Percentiles rank a stretch among this genome's conserved stretches.
Conservation (phyloP, 2,113 vertebrate species). For the Calypte anna region DNA sequence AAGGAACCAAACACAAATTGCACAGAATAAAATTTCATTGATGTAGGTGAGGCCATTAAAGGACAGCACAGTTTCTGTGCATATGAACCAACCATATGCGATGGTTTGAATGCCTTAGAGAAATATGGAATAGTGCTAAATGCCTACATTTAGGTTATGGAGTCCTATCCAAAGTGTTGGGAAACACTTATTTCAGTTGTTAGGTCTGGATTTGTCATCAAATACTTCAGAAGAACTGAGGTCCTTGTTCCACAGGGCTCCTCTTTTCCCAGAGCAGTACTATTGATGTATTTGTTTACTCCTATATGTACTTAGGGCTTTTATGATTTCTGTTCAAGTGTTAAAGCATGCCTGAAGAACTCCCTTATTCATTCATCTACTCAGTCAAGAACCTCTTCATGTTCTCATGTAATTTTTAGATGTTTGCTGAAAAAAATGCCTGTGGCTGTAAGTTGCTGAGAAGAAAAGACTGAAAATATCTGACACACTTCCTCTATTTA, state of each 20-base stretch:
- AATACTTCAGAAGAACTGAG: background rate
- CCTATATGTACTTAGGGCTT: background rate
- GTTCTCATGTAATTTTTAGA: background rate
- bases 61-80: background rate
- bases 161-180: accelerated
- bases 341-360: background rate
- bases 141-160: background rate
- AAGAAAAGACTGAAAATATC: background rate
- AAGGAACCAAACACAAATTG: background rate
- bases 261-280: background rate
- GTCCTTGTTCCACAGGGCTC: background rate
- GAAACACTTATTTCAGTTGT: background rate
- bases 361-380: background rate
- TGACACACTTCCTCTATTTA: background rate
- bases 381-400: background rate
- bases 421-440: background rate
- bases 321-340: background rate
- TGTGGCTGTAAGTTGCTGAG: background rate
- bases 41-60: background rate
- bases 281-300: background rate
- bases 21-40: background rate
- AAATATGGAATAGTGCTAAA: background rate
- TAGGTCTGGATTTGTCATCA: background rate
- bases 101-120: background rate
- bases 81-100: accelerated